phyloP scores from a whole-genome alignment of 2,888 invertebrate species.

The Lasioglossum calceatum region DNA sequence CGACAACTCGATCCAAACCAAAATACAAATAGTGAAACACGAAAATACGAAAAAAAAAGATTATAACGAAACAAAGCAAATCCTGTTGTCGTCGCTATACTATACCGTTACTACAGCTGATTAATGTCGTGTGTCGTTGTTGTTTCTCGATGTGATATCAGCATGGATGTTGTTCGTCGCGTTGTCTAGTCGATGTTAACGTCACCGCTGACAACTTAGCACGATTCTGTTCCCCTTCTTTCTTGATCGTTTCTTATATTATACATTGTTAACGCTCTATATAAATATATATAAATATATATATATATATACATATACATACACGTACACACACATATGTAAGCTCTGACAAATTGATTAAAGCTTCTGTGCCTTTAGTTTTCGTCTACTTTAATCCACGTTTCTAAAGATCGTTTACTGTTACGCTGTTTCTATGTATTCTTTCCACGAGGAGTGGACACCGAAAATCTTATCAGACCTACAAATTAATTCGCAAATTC shows the following conservation, averaged over 20 bases:
- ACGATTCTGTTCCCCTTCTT: conserved; percentile 5
- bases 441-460: not conserved
- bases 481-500: not conserved
- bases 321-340: conserved; percentile 26
- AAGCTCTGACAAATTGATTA: conserved; percentile 36
- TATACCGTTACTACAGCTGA: conserved; percentile 77
- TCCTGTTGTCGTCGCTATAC: conserved; percentile 77
- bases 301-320: not conserved
- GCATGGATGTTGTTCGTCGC: conserved; percentile 64
- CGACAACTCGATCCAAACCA: conserved; percentile 26
- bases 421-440: not conserved
- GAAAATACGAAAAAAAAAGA: conserved; percentile 25
- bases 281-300: conserved; percentile 1
- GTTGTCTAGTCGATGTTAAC: conserved; percentile 45
- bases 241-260: conserved; percentile 23
- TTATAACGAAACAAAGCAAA: conserved; percentile 40
- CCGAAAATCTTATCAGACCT: not conserved
- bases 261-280: conserved; percentile 32
- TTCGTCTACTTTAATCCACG: conserved; percentile 27
- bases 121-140: conserved; percentile 84
- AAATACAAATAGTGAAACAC: not conserved
- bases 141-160: conserved; percentile 81
- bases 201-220: conserved; percentile 8
- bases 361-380: conserved; percentile 45
- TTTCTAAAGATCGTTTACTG: not conserved